Conservation (phyloP, 2,888 invertebrate species). For the Achlya flavicornis region DNA sequence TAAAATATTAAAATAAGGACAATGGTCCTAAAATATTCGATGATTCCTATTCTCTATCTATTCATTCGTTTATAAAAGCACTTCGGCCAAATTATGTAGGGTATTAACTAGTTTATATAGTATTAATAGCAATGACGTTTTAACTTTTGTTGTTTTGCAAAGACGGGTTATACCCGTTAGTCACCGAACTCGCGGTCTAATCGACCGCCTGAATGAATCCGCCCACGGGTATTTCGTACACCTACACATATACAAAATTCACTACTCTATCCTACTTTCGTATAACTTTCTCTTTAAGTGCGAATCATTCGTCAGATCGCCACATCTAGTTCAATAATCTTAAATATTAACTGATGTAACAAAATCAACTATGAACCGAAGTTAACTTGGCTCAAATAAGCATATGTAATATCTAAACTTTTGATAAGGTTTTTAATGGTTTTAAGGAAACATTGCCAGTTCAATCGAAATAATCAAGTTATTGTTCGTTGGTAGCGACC, state of each 20-base stretch:
- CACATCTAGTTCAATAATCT: constrained; percentile 23
- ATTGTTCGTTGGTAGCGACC: neutral
- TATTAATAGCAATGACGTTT: too few species aligned
- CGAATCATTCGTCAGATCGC: constrained; percentile 35
- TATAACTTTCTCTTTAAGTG: constrained; percentile 33
- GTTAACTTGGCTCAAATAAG: too few species aligned
- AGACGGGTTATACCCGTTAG: constrained; percentile 63
- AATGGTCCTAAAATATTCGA: too few species aligned
- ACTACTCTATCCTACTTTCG: constrained; percentile 36
- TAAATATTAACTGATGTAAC: neutral
- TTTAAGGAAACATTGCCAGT: neutral
- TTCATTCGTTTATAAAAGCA: too few species aligned
- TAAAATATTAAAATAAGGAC: too few species aligned
- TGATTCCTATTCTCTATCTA: too few species aligned
- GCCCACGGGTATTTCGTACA: constrained; percentile 46
- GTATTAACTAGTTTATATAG: constrained; percentile 15
- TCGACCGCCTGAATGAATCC: constrained; percentile 29
- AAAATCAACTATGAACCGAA: too few species aligned
- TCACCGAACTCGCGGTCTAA: constrained; percentile 40
- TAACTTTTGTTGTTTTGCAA: constrained; percentile 36
- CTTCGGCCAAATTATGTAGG: constrained; percentile 11
- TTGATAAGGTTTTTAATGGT: neutral
- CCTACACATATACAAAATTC: constrained; percentile 38
- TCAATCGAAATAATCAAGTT: neutral
- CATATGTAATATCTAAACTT: neutral